These are phyloP conservation scores for Trachythela sp. DNA, from an alignment of 64 coral and sea anemone species.

Conservation along the genomic window DNA sequence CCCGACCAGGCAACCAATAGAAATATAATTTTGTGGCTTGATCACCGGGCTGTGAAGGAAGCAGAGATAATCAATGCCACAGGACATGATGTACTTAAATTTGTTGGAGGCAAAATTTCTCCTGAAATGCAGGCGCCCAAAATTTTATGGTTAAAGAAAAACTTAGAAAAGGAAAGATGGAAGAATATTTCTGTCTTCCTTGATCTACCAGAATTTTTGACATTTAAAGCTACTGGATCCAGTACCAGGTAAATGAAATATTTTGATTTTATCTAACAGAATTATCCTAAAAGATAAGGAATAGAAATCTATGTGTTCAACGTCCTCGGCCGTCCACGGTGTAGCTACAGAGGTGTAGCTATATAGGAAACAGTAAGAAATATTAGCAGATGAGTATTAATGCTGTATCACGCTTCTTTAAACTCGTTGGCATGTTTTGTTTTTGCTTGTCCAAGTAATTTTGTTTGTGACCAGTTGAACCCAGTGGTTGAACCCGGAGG, in stretches of 20 bases:
- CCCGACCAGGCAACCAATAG: conserved; percentile 49
- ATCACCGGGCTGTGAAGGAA: conserved; percentile 70
- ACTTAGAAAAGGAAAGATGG: conserved; percentile 60
- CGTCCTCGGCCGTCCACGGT: no score
- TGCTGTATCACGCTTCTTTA: no score
- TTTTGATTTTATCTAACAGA: background rate
- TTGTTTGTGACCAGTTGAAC: no score
- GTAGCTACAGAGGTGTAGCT: no score
- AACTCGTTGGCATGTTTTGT: no score
- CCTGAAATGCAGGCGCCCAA: conserved; percentile 94
- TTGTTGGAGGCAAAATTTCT: conserved; percentile 72
- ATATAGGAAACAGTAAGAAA: no score
- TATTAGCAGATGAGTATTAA: no score
- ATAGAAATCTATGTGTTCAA: no score
- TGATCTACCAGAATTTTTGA: conserved; percentile 80
- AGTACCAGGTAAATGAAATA: conserved; percentile 51
- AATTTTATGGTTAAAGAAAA: conserved; percentile 84
- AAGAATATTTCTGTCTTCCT: conserved; percentile 57
- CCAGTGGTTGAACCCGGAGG: no score
- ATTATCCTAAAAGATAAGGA: no score
- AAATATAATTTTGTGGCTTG: conserved; percentile 91
- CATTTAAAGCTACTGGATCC: conserved; percentile 69
- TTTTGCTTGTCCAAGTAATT: no score
- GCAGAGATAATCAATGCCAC: conserved; percentile 61
- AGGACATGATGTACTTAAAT: conserved; percentile 70